These are phyloP conservation scores for Psephotus haematonotus DNA, from an alignment of 2,113 vertebrate genomes.

Conservation along the genomic window DNA sequence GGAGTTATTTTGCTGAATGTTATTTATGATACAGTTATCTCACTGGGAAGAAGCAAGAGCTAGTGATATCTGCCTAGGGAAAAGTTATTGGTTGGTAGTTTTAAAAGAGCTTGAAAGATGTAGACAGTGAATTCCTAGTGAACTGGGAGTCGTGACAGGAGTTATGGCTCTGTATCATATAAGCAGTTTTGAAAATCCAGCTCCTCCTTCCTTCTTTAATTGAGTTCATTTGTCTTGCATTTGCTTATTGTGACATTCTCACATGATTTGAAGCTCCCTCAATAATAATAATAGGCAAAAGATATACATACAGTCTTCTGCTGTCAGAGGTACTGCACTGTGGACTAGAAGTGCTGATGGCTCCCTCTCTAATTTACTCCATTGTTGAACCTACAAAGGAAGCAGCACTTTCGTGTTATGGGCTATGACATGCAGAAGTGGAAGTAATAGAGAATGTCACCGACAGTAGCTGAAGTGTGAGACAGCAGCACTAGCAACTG, in stretches of 20 bases:
- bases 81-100: slow-evolving; percentile 45
- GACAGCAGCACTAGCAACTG: neutral
- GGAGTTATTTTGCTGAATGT: slow-evolving; percentile 22
- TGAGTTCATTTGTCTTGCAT: slow-evolving; percentile 47
- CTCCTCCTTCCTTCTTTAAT: slow-evolving; percentile 37
- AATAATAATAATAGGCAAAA: neutral
- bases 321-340: neutral
- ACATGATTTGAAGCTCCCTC: neutral
- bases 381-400: neutral
- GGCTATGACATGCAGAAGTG: neutral
- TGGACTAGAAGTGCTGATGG: neutral
- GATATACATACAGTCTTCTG: fast-evolving
- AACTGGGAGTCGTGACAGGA: slow-evolving; percentile 24
- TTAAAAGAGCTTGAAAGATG: slow-evolving; percentile 46
- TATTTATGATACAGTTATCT: slow-evolving; percentile 32
- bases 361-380: neutral
- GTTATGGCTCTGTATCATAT: slow-evolving; percentile 27
- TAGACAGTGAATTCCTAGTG: slow-evolving; percentile 28
- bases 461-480: neutral
- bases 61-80: slow-evolving; percentile 20
- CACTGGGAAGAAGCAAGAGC: neutral
- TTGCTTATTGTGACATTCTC: slow-evolving; percentile 27
- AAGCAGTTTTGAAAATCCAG: slow-evolving; percentile 28
- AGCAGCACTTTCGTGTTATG: neutral
- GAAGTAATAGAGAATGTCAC: neutral